Evolutionary conservation across 2,797 vertebrate genomes (phyloP), one percentile per base, ranked within the genome.

Genomic region (Mus spretus): DNA sequence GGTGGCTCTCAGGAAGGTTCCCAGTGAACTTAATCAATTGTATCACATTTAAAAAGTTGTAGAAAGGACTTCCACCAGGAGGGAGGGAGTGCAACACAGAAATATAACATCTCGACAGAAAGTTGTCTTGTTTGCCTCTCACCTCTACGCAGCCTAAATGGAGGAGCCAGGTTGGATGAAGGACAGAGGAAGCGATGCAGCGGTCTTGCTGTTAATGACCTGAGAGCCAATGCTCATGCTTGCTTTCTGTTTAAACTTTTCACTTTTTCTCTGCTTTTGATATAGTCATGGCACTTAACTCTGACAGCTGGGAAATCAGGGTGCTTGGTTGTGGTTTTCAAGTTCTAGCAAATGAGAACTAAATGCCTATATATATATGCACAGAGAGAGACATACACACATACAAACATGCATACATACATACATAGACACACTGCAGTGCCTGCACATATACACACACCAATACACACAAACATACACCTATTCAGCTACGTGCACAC

Each of bases 81-180:
- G 89, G 89, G 31, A 94, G 31, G 81, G 67, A 93, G 89, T 67
- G 70, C 3, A 12, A 47, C 70, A 95, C 74, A 93, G 55, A 94
- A 6, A 19, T 10, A 67, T 85, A 95, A 87, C 3, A 63, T 17
- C 93, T 85, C 8, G n/a, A 63, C 3, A 70, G 8, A 75, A 88
- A 67, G 53, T 80, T 81, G 19, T 59, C 96, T 91, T 95, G 20
- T 84, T 94, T 95, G 79, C 87, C 14, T 70, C 61, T 81, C 85
- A 95, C 19, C n/a, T 83, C 13, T 57, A 90, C 85, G 28, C 8
- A 88, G 22, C 26, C 91, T 80, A 55, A n/a, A 50, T n/a, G 3
- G 57, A 47, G 28, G 22, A 3, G 31, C 67, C 11, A 28, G 26
- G 55, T 20, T 22, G 4, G 5, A 81, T 26, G 40, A 90, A 15